Evolutionary conservation across 2,888 invertebrate genomes (phyloP).

Genomic region (Synergus laeviventris): DNA sequence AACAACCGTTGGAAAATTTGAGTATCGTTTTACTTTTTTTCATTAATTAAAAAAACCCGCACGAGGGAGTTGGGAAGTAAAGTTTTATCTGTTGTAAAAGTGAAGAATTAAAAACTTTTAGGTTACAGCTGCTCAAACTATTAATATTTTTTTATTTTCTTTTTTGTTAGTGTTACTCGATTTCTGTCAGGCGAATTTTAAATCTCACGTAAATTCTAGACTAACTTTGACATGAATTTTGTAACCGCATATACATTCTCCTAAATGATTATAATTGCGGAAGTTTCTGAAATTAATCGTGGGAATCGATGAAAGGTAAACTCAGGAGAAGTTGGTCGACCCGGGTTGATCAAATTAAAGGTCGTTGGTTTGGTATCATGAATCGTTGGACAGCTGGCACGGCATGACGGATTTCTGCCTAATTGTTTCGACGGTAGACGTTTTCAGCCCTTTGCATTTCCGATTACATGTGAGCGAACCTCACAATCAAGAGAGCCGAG

Average conservation of each 20-base stretch:
- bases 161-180: too few species aligned
- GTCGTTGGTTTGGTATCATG: background rate
- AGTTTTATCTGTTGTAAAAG: background rate
- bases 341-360: constrained; percentile 23
- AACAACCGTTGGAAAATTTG: background rate
- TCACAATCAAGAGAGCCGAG: background rate
- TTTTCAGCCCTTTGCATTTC: constrained; percentile 30
- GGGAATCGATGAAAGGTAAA: background rate
- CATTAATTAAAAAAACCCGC: background rate
- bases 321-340: background rate
- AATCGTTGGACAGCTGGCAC: constrained; percentile 46
- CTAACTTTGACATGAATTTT: background rate
- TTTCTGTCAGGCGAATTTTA: background rate
- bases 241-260: constrained; percentile 8
- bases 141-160: too few species aligned
- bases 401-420: constrained; percentile 57
- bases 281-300: constrained; percentile 34
- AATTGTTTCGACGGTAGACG: constrained; percentile 57
- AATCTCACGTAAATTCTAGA: background rate
- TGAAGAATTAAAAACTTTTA: background rate
- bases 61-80: background rate
- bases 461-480: background rate
- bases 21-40: background rate
- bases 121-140: too few species aligned
- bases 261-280: background rate